Base-by-base conservation (phyloP, 2,113 vertebrate species). In the Muntiacus reevesi region DNA sequence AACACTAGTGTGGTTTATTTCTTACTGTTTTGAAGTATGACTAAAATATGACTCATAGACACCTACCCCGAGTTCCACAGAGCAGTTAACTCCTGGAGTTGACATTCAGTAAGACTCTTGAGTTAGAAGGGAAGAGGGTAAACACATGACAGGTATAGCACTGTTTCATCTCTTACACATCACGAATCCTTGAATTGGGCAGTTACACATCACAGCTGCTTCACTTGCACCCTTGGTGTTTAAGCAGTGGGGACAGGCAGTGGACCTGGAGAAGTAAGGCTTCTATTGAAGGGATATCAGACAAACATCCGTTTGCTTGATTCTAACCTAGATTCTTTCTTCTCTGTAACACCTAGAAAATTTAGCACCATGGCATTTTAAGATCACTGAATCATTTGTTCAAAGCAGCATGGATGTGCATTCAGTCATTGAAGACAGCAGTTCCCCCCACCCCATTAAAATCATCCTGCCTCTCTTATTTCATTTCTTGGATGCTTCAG, bases 1-100 rank as follows among this genome's bases (percentile, higher is more conserved):
- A 88, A 67, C 12, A 88, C 8, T 45, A 55, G 30, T 59, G 25
- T 95, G 40, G 81, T 97, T 94, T 95, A 74, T 87, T 90, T 89
- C 91, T 95, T 82, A 67, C 17, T 86, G 28, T 59, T 96, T 74
- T 92, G 92, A 97, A 92, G 47, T 94, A 91, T 85, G 92, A 97
- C 92, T 94, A 95, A 96, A 95, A 47, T 94, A 90, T 95, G 98
- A 97, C 57, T 97, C 85, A 93, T 25, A 90, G 59, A 17, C 54
- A 92, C 84, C 87, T 95, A 94, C 92, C 43, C 19, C 76, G 7
- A 52, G 16, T 91, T 92, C 25, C 30, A 78, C 7, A 67, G 62
- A 81, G 60, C 9, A 78, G 11, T 96, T 96, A 94, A 87, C 59
- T 71, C n/a, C 10, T 62, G 57, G 36, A 90, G 17, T 89, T 97